Conservation (phyloP, 2,888 invertebrate species). For the Standfussiana lucernea region DNA sequence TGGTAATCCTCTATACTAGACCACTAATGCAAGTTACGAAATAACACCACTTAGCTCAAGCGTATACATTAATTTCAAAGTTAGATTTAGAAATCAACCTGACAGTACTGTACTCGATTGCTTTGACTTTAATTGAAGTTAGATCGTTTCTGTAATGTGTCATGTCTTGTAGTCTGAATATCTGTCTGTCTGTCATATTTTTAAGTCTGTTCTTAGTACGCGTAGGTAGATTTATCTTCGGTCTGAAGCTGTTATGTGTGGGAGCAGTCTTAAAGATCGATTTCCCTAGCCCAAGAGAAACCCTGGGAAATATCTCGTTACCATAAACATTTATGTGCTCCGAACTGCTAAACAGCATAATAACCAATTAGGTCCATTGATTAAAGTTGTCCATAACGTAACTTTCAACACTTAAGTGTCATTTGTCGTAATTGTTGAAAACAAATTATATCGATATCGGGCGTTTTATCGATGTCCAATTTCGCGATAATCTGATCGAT, state of each 20-base stretch:
- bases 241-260: constrained; percentile 33
- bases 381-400: constrained; percentile 44
- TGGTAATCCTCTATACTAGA: constrained; percentile 4
- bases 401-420: constrained; percentile 65
- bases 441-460: constrained; percentile 62
- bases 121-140: constrained; percentile 47
- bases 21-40: constrained; percentile 31
- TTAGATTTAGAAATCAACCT: constrained; percentile 53
- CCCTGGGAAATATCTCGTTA: constrained; percentile 53
- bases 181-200: constrained; percentile 43
- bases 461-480: constrained; percentile 59
- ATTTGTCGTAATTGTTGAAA: constrained; percentile 53
- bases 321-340: constrained; percentile 54
- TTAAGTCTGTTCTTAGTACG: constrained; percentile 11
- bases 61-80: constrained; percentile 12
- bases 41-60: constrained; percentile 42
- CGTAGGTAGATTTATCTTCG: constrained; percentile 38
- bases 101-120: constrained; percentile 39
- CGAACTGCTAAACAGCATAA: constrained; percentile 54
- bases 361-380: constrained; percentile 54
- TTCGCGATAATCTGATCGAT: constrained; percentile 70
- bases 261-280: constrained; percentile 45
- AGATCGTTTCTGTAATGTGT: constrained; percentile 28
- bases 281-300: constrained; percentile 58
- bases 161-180: constrained; percentile 3